These are phyloP conservation scores for Oscheius sp. DNA, from an alignment of 2,888 invertebrate genomes.

Conservation along the genomic window DNA sequence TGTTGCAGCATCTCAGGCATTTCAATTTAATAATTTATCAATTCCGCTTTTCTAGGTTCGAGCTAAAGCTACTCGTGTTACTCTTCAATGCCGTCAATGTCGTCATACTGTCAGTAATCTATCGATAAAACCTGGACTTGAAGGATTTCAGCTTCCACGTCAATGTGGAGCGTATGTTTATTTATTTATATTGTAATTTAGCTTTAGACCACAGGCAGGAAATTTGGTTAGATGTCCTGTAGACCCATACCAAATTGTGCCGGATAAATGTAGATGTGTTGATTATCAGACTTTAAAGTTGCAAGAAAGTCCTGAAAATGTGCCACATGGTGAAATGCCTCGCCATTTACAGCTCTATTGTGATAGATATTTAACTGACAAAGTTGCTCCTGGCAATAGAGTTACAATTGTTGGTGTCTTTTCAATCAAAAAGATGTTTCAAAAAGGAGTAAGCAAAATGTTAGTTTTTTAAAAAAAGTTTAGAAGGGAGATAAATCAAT, in stretches of 20 bases:
- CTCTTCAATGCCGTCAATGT: constrained; percentile 92
- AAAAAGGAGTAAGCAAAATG: constrained; percentile 35
- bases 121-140: constrained; percentile 89
- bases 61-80: constrained; percentile 92
- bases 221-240: constrained; percentile 86
- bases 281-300: constrained; percentile 93
- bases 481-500: constrained; percentile 71
- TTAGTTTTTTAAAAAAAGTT: neutral
- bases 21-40: neutral
- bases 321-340: constrained; percentile 97
- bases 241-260: constrained; percentile 97
- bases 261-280: constrained; percentile 95
- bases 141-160: constrained; percentile 92
- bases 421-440: constrained; percentile 85
- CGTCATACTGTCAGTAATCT: constrained; percentile 87
- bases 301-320: constrained; percentile 86
- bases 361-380: constrained; percentile 82
- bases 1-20: constrained; percentile 84
- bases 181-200: constrained; percentile 41
- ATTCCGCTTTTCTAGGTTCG: constrained; percentile 75
- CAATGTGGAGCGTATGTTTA: constrained; percentile 84
- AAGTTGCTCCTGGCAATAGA: constrained; percentile 83
- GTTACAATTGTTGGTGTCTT: constrained; percentile 89
- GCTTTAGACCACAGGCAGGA: constrained; percentile 85
- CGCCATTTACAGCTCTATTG: constrained; percentile 92